Base-by-base conservation (phyloP, 1,140 invertebrate genomes). In the Drosophila elegans region DNA sequence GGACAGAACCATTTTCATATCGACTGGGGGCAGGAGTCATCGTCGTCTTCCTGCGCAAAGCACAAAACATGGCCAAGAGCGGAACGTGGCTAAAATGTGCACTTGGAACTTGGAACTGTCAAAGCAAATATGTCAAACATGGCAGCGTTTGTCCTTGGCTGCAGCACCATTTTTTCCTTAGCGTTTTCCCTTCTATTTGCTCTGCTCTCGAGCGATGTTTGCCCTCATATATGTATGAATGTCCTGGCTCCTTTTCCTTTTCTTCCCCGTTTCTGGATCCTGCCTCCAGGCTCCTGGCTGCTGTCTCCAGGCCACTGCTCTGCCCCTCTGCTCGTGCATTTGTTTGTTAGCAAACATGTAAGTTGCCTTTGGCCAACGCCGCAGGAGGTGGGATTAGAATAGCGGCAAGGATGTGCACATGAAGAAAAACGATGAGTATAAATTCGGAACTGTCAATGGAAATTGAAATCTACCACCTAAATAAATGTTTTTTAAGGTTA, bases 41-140 rank as follows among this genome's bases (percentile, higher is more conserved):
- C 59, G 48, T 32, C 25, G 34, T 46, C 27, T 53, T 38, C 60
- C 49, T 45, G 21, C 32, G 80, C 74, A 72, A 69, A 60, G 61
- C 83, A 56, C 75, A 78, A 76, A 80, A 74, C 80, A 89, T 53
- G 81, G 66, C 66, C 81, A 75, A 81, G 57, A 59, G 77, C 55
- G 54, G 69, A 84, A 74, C 81, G 84, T 89, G 84, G 83, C 83
- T 88, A 81, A 84, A 84, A 84, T 84, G 81, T 84, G 81, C 84
- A 88, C 83, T 88, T 85, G 82, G 84, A 88, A 88, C 83, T 89
- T 85, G 83, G 84, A 88, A 88, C 84, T 88, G 83, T 88, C 83
- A 88, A 88, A 88, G 83, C 83, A 88, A 88, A 88, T 88, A 88
- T 88, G 83, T 88, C 83, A 88, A 88, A 88, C 83, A 88, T 89